Percentiles rank a stretch among this genome's conserved stretches.
Evolutionary conservation across 2,888 invertebrate species (phyloP).

Genomic region (Xestia c-nigrum): DNA sequence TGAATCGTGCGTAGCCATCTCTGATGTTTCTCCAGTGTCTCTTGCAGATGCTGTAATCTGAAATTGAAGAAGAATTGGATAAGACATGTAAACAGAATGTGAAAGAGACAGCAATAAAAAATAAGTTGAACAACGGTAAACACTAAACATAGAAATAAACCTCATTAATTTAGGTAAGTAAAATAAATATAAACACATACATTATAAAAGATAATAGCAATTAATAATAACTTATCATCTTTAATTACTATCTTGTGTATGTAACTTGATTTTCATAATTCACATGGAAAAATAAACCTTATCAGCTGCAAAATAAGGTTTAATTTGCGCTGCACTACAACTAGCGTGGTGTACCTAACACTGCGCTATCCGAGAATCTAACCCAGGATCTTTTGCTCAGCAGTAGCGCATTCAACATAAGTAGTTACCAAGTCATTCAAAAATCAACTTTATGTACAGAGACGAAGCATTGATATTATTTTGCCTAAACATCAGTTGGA

Average conservation of each 20-base stretch:
- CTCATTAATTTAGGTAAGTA: not conserved
- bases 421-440: not conserved
- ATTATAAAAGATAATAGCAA: not conserved
- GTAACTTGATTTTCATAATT: not conserved
- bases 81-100: not conserved
- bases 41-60: constrained; percentile 20
- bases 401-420: not conserved
- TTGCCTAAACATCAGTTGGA: not conserved
- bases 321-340: not conserved
- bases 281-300: not conserved
- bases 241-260: not conserved
- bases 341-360: too few species aligned
- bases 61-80: not conserved
- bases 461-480: not conserved
- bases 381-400: not conserved
- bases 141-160: not conserved
- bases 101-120: not conserved
- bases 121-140: not conserved
- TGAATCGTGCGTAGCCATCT: constrained; percentile 31
- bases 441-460: not conserved
- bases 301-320: not conserved
- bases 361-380: not conserved
- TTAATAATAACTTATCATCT: not conserved
- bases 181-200: not conserved
- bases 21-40: constrained; percentile 31